Percentiles rank a stretch among this genome's conserved stretches.
phyloP scores from a whole-genome alignment of 2,797 vertebrate species.

The Meriones psammophilus region DNA sequence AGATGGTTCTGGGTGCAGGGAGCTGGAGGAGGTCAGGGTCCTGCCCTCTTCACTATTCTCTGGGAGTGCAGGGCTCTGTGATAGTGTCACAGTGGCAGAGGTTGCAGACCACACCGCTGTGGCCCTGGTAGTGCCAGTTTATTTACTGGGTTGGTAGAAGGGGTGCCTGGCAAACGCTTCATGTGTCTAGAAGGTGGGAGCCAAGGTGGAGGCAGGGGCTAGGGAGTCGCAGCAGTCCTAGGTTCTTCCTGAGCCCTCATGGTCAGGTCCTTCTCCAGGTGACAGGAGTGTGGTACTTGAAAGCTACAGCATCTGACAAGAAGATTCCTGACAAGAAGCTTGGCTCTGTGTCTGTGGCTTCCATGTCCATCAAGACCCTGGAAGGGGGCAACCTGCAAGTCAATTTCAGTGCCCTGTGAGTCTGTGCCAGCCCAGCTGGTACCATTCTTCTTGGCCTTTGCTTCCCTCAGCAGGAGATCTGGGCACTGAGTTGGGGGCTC shows the following conservation, averaged over 20 bases:
- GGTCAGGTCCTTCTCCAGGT: background rate
- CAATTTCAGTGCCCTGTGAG: background rate
- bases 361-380: background rate
- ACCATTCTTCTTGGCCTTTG: background rate
- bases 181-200: fast-evolving
- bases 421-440: background rate
- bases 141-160: no score
- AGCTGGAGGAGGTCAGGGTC: background rate
- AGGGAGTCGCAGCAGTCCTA: fast-evolving
- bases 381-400: conserved; percentile 29
- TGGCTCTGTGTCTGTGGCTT: background rate
- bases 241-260: background rate
- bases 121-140: background rate
- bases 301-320: background rate
- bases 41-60: background rate
- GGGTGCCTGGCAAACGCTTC: fast-evolving
- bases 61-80: background rate
- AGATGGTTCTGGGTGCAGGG: background rate
- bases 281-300: conserved; percentile 51
- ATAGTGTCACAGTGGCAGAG: fast-evolving
- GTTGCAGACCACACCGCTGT: fast-evolving
- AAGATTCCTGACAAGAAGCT: fast-evolving
- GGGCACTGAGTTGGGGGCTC: fast-evolving
- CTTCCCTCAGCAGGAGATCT: background rate
- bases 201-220: background rate